Evolutionary conservation across 1,140 invertebrate species (phyloP).

Genomic region (Catajapyx aquilonaris): DNA sequence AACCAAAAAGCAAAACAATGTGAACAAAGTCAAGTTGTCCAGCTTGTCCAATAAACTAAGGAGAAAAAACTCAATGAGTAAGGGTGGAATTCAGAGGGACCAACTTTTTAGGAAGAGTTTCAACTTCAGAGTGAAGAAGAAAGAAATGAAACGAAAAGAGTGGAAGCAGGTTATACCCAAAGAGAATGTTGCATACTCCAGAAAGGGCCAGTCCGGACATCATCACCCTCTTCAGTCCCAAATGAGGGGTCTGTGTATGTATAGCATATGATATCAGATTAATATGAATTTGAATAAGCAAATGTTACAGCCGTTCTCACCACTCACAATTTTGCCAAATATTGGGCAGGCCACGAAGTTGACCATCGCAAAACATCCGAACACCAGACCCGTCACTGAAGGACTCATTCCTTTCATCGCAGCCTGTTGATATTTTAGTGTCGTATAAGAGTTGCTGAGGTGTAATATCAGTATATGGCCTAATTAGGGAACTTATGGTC

Average conservation of each 20-base stretch:
- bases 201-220: conserved; percentile 35
- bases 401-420: conserved; percentile 35
- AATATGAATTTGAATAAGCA: too few species aligned
- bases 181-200: conserved; percentile 36
- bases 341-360: conserved; percentile 43
- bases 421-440: too few species aligned
- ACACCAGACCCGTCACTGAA: conserved; percentile 42
- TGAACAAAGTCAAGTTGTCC: conserved; percentile 30
- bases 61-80: conserved; percentile 5
- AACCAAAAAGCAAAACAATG: conserved; percentile 41
- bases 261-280: conserved; percentile 5
- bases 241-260: conserved; percentile 27
- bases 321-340: conserved; percentile 48
- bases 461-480: too few species aligned
- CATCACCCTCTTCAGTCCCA: conserved; percentile 43
- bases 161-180: conserved; percentile 34
- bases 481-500: too few species aligned
- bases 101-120: too few species aligned
- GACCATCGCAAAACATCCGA: conserved; percentile 46
- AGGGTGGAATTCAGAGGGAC: too few species aligned
- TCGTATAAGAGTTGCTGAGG: too few species aligned
- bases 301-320: too few species aligned
- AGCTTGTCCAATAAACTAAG: conserved; percentile 31
- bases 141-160: too few species aligned
- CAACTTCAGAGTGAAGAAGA: too few species aligned